Percentiles rank a stretch among this genome's conserved stretches.
These are phyloP conservation scores for Salpingus planirostris DNA, from an alignment of 2,888 invertebrate species.

Conservation along the genomic window DNA sequence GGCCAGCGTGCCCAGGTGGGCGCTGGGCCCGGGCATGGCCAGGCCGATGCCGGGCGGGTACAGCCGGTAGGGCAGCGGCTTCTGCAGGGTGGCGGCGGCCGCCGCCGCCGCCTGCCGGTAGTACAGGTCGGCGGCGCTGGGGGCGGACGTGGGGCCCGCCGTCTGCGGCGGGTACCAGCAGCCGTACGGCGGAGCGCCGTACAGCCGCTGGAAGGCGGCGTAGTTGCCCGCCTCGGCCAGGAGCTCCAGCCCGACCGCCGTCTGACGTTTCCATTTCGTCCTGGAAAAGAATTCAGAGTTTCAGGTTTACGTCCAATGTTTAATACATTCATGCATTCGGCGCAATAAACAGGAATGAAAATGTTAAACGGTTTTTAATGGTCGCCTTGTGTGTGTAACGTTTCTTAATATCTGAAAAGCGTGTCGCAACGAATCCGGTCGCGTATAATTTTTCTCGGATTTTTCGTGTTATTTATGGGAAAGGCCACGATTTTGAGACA, in stretches of 20 bases:
- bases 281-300: conserved; percentile 58
- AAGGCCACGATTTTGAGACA: too few species aligned
- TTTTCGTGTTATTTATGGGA: too few species aligned
- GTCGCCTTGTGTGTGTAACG: conserved; percentile 16
- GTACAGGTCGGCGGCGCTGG: conserved; percentile 67
- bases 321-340: conserved; percentile 13
- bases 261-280: conserved; percentile 99
- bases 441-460: too few species aligned
- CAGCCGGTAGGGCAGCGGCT: conserved; percentile 73
- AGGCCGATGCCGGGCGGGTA: conserved; percentile 53
- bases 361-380: conserved; percentile 24
- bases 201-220: conserved; percentile 94
- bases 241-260: conserved; percentile 93
- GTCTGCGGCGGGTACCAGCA: conserved; percentile 54
- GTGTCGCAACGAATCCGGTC: too few species aligned
- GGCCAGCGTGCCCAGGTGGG: conserved; percentile 56
- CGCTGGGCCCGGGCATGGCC: conserved; percentile 59
- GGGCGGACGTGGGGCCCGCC: conserved; percentile 48
- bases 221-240: conserved; percentile 96
- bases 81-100: conserved; percentile 68
- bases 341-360: conserved; percentile 18
- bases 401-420: conserved; percentile 23
- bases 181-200: conserved; percentile 67
- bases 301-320: conserved; percentile 4
- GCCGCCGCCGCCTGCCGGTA: conserved; percentile 73